These are phyloP conservation scores for Osmerus eperlanus DNA, from an alignment of 2,113 vertebrate species.

Conservation along the genomic window DNA sequence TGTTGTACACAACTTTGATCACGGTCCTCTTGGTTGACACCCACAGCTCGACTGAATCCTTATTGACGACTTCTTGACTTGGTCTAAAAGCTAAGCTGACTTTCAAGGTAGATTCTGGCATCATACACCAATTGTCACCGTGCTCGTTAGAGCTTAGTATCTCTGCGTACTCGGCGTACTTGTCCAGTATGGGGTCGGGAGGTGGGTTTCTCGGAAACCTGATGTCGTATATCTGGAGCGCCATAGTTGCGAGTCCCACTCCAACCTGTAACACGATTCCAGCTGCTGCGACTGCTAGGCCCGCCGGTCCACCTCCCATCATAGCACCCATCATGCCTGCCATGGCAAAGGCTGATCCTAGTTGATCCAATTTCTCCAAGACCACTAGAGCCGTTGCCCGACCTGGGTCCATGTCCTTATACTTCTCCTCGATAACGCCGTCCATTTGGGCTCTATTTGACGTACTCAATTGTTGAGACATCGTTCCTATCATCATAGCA, in stretches of 20 bases:
- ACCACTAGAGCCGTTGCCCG: background rate
- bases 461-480: background rate
- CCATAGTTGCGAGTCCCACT: slow-evolving; percentile 1
- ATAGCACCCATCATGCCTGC: slow-evolving; percentile 3
- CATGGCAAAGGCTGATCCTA: background rate
- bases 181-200: background rate
- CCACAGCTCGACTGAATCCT: background rate
- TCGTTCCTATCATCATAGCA: slow-evolving; percentile 3
- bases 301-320: slow-evolving; percentile 2
- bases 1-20: background rate
- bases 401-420: background rate
- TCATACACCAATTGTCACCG: background rate
- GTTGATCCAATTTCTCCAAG: slow-evolving; percentile 1
- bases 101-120: background rate
- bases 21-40: background rate
- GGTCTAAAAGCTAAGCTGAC: background rate
- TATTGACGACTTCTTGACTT: background rate
- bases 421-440: background rate
- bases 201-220: slow-evolving; percentile 5
- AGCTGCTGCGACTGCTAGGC: background rate
- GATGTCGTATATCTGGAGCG: slow-evolving; percentile 1
- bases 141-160: background rate
- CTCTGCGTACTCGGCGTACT: slow-evolving; percentile 1
- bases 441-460: background rate
- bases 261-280: slow-evolving; percentile 3